Percentiles rank a stretch among this genome's conserved stretches.
These are phyloP conservation scores for Aspidiotus destructor DNA, from an alignment of 2,888 invertebrate genomes.

Conservation along the genomic window DNA sequence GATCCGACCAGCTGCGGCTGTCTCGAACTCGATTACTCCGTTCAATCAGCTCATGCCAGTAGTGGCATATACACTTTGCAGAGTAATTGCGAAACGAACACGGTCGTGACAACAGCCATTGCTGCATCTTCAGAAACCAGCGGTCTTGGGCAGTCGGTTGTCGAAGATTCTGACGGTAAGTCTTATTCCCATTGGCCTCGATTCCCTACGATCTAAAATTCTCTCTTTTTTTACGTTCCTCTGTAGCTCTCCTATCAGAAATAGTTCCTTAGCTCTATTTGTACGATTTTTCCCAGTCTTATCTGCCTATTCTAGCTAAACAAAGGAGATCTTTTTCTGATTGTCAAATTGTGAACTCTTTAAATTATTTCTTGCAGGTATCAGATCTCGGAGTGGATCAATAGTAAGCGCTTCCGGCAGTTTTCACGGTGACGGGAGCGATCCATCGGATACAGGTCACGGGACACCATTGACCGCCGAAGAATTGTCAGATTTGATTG, in stretches of 20 bases:
- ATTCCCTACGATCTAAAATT: no score
- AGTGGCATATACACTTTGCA: slow-evolving; percentile 77
- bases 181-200: no score
- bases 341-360: background rate
- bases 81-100: slow-evolving; percentile 49
- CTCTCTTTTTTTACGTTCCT: no score
- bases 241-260: no score
- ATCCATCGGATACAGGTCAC: slow-evolving; percentile 69
- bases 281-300: no score
- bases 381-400: slow-evolving; percentile 54
- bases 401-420: slow-evolving; percentile 68
- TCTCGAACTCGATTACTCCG: slow-evolving; percentile 54
- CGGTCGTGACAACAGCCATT: slow-evolving; percentile 38
- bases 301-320: no score
- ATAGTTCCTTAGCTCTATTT: no score
- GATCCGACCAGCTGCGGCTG: slow-evolving; percentile 56
- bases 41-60: slow-evolving; percentile 49
- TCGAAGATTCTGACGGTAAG: slow-evolving; percentile 37
- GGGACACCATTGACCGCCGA: slow-evolving; percentile 64
- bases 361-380: slow-evolving; percentile 33
- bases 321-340: background rate
- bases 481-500: slow-evolving; percentile 72
- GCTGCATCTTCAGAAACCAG: slow-evolving; percentile 40
- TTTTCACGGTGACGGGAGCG: slow-evolving; percentile 80
- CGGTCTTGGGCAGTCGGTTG: slow-evolving; percentile 38